Evolutionary conservation across 1,140 invertebrate genomes (phyloP), one percentile per base, ranked within the genome.

Genomic region (Temnothorax nylanderi): DNA sequence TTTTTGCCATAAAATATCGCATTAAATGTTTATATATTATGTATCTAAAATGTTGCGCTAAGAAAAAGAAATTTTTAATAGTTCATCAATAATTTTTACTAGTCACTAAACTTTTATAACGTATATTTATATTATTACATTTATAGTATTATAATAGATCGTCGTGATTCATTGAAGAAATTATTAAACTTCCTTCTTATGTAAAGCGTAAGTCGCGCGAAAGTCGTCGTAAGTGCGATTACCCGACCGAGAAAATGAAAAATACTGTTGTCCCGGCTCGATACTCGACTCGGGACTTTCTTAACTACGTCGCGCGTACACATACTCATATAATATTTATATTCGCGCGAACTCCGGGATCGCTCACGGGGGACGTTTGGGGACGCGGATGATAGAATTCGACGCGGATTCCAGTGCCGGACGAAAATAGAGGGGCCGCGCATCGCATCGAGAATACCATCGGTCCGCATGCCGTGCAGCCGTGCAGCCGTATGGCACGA

Each of bases 321-420:
- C 64, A 82, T 82, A 82, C 60, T 26, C 26, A 26, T 26, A 26
- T 26, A 26, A 26, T 26, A 26, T 26, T 60, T 51, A 41, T 54
- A 69, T 69, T 69, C 21, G 34, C 26, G 54, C 80, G 41, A 84
- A 32, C 10, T n/a, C 62, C 47, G 62, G 37, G 44, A 80, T 80
- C 34, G 76, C 47, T 64, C 6, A 32, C 54, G 86, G 62, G 58
- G 87, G 62, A 90, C 87, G 84, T 84, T 84, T 84, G 56, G 76
- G 90, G 85, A 86, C 92, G 89, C 86, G 92, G 93, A 94, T 94
- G 94, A 95, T 94, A 94, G 94, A 94, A 94, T 94, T 95, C 94
- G 93, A 94, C 92, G 94, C 93, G 94, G 93, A 95, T 95, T 95
- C 94, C 94, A 93, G 89, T 89, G 91, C 74, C 89, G 89, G 93